phyloP scores from a whole-genome alignment of 2,113 vertebrate genomes.

The Macaca fascicularis region T2T-MFA8v1.1 NC_088375.1:170870501-170871000 shows the following conservation, averaged over 20 bases:
- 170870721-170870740: not conserved
- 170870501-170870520: conserved; percentile 21
- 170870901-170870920: not conserved
- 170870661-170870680: not conserved
- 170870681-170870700: not conserved
- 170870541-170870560: not conserved
- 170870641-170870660: not conserved
- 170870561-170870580: not conserved
- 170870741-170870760: not conserved
- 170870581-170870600: not conserved
- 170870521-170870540: conserved; percentile 26
- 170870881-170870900: not conserved
- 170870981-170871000: not conserved
- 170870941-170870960: not conserved
- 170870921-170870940: not conserved
- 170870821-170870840: not conserved
- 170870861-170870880: not conserved
- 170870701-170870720: not conserved
- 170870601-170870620: not conserved
- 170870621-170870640: not conserved
- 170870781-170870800: not conserved
- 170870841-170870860: not conserved
- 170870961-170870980: not conserved
- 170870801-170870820: not conserved
- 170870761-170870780: not conserved